phyloP scores from a whole-genome alignment of 2,888 invertebrate species.

The Stenurella melanura region DNA sequence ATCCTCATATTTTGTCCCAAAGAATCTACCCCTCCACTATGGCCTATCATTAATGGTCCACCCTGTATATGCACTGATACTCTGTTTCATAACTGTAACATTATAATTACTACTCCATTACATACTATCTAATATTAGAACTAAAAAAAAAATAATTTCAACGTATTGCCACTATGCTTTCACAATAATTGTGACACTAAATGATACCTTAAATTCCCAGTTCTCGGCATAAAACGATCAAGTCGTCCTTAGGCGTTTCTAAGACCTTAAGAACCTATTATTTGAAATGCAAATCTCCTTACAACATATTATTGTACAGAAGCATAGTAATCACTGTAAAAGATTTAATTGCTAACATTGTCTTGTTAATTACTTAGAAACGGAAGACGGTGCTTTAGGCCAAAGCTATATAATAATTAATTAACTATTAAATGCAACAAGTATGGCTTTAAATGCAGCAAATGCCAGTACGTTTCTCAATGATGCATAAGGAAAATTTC shows the following conservation, averaged over 20 bases:
- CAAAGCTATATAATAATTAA: conserved; percentile 52
- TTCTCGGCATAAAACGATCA: conserved; percentile 2
- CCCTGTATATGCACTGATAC: no score
- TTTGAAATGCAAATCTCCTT: conserved; percentile 55
- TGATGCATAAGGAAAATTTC: conserved; percentile 51
- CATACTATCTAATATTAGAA: background rate
- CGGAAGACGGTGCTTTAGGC: conserved; percentile 56
- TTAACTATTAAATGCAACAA: conserved; percentile 41
- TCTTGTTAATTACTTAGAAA: conserved; percentile 57
- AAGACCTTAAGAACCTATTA: conserved; percentile 53
- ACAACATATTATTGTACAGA: conserved; percentile 54
- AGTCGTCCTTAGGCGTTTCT: conserved; percentile 49
- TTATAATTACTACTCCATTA: background rate
- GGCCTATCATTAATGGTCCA: no score
- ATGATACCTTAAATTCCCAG: conserved; percentile 32
- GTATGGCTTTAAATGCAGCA: conserved; percentile 31
- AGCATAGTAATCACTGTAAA: conserved; percentile 56
- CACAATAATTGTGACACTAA: conserved; percentile 28
- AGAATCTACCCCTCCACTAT: no score
- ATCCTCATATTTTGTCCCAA: no score
- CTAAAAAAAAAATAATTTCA: background rate
- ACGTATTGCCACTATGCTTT: conserved; percentile 19
- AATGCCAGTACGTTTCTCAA: conserved; percentile 44
- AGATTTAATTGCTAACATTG: conserved; percentile 60
- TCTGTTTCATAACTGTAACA: background rate